phyloP scores from a whole-genome alignment of 2,888 invertebrate genomes.

The Amiota communis region DNA sequence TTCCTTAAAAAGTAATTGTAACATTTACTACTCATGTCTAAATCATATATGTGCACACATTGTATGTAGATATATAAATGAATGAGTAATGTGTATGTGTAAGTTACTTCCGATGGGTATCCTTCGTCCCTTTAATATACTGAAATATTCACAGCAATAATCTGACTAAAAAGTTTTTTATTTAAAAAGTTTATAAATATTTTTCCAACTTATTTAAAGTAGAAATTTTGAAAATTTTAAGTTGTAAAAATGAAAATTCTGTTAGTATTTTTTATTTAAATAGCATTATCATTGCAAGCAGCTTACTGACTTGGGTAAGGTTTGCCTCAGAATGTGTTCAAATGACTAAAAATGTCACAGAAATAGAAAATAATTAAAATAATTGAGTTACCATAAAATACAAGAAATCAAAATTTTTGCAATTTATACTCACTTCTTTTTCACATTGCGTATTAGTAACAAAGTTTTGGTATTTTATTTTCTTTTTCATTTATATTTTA shows the following conservation, averaged over 20 bases:
- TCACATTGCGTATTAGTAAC: neutral
- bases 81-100: neutral
- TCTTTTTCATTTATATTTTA: neutral
- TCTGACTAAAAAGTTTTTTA: neutral
- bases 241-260: neutral
- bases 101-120: no score
- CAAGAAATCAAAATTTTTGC: neutral
- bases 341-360: neutral
- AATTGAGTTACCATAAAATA: neutral
- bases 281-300: constrained; percentile 38
- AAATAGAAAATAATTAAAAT: neutral
- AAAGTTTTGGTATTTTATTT: constrained; percentile 4
- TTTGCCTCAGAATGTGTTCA: neutral
- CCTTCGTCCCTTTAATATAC: no score
- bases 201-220: no score
- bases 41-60: neutral
- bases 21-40: neutral
- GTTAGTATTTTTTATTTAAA: constrained; percentile 38
- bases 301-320: neutral
- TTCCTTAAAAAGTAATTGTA: neutral
- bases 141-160: neutral
- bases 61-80: neutral
- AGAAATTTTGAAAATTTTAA: no score
- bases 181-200: constrained; percentile 1
- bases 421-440: neutral